These are phyloP conservation scores for Melanostoma mellinum DNA, from an alignment of 2,888 invertebrate species.

Conservation along the genomic window DNA sequence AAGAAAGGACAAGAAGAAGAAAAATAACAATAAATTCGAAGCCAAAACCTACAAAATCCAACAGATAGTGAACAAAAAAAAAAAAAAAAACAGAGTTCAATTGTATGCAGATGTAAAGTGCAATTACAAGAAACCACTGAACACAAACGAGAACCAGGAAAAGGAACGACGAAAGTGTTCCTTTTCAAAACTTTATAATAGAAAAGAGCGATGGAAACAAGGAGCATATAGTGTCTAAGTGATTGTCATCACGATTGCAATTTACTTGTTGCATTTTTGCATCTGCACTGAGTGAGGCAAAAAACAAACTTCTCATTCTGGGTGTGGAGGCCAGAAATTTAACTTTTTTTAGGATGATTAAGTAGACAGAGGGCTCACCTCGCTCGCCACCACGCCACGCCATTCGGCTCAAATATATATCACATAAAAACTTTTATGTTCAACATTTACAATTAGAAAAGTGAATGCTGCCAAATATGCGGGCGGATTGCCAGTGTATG, in stretches of 20 bases:
- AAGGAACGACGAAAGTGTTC: slow-evolving; percentile 25
- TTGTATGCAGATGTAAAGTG: slow-evolving; percentile 69
- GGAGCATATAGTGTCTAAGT: slow-evolving; percentile 51
- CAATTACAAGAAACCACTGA: slow-evolving; percentile 55
- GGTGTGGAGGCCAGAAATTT: slow-evolving; percentile 16
- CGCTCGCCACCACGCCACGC: not conserved
- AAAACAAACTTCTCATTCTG: slow-evolving; percentile 10
- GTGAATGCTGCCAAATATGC: slow-evolving; percentile 51
- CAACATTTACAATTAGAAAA: slow-evolving; percentile 53
- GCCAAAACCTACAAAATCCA: slow-evolving; percentile 38
- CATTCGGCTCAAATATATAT: slow-evolving; percentile 15
- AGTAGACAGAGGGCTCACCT: slow-evolving; percentile 25
- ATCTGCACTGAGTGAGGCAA: not conserved
- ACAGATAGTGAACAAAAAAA: slow-evolving; percentile 13
- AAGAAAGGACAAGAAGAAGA: not conserved
- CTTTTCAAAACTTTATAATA: slow-evolving; percentile 18
- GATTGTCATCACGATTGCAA: slow-evolving; percentile 69
- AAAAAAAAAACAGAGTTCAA: slow-evolving; percentile 47
- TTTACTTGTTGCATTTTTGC: slow-evolving; percentile 64
- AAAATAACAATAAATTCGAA: slow-evolving; percentile 52
- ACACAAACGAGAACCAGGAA: slow-evolving; percentile 8
- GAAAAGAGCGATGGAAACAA: slow-evolving; percentile 5
- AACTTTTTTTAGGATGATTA: slow-evolving; percentile 53
- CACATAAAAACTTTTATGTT: slow-evolving; percentile 18
- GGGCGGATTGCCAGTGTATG: slow-evolving; percentile 14